Evolutionary conservation across 2,113 vertebrate genomes (phyloP).

Genomic region (Ondatra zibethicus): DNA sequence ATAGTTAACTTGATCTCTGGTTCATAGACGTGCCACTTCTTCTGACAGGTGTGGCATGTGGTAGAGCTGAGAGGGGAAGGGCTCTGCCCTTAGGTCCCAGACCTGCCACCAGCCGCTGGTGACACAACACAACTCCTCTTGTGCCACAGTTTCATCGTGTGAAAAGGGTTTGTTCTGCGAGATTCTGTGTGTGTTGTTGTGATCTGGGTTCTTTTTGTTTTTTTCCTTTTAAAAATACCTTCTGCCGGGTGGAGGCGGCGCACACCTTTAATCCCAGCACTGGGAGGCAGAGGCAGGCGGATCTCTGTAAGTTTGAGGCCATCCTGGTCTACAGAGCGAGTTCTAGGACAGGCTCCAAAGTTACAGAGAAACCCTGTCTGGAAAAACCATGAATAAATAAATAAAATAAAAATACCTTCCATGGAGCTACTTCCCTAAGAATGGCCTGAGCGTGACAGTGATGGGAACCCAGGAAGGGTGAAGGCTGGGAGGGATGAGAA

Average conservation of each 20-base stretch:
- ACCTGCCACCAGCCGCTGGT: not conserved
- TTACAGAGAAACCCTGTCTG: too few species aligned
- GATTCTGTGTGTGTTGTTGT: not conserved
- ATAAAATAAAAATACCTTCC: not conserved
- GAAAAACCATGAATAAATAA: too few species aligned
- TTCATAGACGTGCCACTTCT: not conserved
- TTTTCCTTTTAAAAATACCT: not conserved
- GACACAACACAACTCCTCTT: not conserved
- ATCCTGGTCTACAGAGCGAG: too few species aligned
- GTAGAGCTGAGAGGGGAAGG: not conserved
- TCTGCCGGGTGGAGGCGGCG: too few species aligned
- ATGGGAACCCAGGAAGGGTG: not conserved
- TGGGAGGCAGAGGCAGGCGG: too few species aligned
- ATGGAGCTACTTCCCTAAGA: not conserved
- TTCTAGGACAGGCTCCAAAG: too few species aligned
- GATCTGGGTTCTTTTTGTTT: not conserved
- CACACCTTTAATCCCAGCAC: too few species aligned
- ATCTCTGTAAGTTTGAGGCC: too few species aligned
- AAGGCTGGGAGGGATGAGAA: not conserved
- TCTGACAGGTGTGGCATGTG: not conserved
- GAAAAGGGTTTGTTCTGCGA: not conserved
- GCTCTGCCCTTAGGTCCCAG: not conserved
- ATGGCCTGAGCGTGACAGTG: not conserved
- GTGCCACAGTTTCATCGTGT: not conserved
- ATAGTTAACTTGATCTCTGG: not conserved